Conservation (phyloP, 2,888 invertebrate species). For the Anthophora plumipes region DNA sequence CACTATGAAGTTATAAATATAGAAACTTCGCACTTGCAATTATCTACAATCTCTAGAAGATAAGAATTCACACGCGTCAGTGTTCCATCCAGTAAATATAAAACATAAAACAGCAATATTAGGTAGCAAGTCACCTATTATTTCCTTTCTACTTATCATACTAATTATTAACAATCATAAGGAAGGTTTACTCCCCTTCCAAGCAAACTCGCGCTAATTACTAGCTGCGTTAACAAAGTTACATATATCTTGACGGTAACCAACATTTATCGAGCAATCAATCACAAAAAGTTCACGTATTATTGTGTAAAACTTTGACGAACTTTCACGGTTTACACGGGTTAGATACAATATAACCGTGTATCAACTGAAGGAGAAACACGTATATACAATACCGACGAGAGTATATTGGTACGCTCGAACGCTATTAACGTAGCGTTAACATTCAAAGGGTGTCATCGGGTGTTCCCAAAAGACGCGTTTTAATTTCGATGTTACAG, state of each 20-base stretch:
- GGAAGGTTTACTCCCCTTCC: slow-evolving; percentile 1
- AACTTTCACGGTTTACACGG: neutral
- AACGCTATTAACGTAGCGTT: neutral
- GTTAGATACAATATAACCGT: neutral
- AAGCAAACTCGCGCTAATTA: neutral
- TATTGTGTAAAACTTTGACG: slow-evolving; percentile 5
- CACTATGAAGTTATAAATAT: no score
- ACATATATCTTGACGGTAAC: neutral
- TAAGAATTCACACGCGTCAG: no score
- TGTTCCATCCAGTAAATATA: no score
- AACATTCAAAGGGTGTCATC: neutral
- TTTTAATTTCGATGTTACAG: slow-evolving; percentile 36
- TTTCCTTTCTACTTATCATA: neutral
- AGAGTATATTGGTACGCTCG: neutral
- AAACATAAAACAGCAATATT: no score
- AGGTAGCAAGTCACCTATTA: neutral
- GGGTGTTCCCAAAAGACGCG: slow-evolving; percentile 20
- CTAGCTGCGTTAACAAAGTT: slow-evolving; percentile 7
- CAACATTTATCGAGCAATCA: slow-evolving; percentile 9
- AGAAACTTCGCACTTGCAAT: neutral
- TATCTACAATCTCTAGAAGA: neutral
- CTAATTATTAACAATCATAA: neutral
- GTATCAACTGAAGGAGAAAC: neutral
- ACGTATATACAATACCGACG: neutral
- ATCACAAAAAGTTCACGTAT: slow-evolving; percentile 9